Evolutionary conservation across 2,888 invertebrate genomes (phyloP).

Genomic region (Tanypteryx hageni): DNA sequence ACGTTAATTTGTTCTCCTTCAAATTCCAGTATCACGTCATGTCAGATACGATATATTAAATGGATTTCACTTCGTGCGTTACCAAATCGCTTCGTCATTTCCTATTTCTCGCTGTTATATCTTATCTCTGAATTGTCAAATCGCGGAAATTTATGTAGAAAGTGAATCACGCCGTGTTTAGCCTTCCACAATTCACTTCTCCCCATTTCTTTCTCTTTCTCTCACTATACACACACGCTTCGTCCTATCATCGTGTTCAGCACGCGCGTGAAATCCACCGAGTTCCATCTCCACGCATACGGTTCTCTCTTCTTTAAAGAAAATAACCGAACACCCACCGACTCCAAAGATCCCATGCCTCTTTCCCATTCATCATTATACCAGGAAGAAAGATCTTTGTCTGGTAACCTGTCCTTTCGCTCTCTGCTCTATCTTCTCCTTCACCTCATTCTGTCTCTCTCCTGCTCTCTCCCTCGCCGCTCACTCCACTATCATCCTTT

Average conservation of each 20-base stretch:
- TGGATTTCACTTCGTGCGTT: background rate
- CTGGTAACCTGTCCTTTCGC: constrained; percentile 11
- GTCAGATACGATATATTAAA: background rate
- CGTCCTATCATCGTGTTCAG: background rate
- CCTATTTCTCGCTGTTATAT: background rate
- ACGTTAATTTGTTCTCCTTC: no score
- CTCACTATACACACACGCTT: background rate
- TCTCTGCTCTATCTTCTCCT: background rate
- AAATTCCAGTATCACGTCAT: no score
- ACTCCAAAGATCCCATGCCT: constrained; percentile 52
- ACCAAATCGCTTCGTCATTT: background rate
- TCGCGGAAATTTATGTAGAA: background rate
- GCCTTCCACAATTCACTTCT: background rate
- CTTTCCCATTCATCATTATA: constrained; percentile 57
- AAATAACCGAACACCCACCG: background rate
- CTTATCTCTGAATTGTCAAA: background rate
- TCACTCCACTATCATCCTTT: background rate
- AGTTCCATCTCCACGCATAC: no score
- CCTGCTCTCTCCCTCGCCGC: background rate
- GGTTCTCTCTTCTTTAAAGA: no score
- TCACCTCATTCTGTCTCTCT: background rate
- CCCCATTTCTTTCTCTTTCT: constrained; percentile 2
- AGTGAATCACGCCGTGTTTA: background rate
- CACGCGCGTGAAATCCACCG: background rate
- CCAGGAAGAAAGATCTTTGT: constrained; percentile 37